Conservation (phyloP, 2,113 vertebrate genomes). For the Alethe castanea region DNA sequence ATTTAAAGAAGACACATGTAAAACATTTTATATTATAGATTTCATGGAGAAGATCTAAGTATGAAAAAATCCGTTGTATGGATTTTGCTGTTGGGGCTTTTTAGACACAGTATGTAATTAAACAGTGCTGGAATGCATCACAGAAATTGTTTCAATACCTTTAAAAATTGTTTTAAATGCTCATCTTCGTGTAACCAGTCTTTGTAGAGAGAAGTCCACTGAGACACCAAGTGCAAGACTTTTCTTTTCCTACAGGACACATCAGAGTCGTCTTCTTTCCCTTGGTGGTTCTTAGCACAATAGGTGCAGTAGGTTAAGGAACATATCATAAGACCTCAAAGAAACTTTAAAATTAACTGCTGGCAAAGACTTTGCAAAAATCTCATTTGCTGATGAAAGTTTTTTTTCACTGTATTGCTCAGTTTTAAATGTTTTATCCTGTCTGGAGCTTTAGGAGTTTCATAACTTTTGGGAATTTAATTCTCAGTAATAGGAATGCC, state of each 20-base stretch:
- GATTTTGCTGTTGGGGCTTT: background rate
- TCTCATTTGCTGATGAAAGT: background rate
- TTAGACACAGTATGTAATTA: background rate
- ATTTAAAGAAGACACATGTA: background rate
- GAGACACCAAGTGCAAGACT: constrained; percentile 90
- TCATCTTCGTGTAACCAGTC: constrained; percentile 91
- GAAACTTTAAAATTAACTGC: background rate
- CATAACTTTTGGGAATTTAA: background rate
- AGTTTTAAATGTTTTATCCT: background rate
- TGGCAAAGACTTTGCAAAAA: background rate
- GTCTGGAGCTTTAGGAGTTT: background rate
- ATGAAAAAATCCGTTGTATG: background rate
- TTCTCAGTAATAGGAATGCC: background rate
- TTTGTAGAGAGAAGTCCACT: constrained; percentile 89
- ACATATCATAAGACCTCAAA: background rate
- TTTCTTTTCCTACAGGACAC: constrained; percentile 88
- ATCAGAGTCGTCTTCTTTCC: constrained; percentile 84
- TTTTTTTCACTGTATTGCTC: background rate
- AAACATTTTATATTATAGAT: background rate
- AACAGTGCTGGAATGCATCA: background rate
- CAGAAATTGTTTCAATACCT: constrained; percentile 74
- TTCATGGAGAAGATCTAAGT: background rate
- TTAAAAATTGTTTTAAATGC: constrained; percentile 90
- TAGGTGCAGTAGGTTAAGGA: constrained; percentile 90
- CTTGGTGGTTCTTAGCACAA: constrained; percentile 85